A percentile compares a stretch with the other conserved stretches of the same genome.
phyloP scores from a whole-genome alignment of 1,140 invertebrate genomes.

The Drosophila takahashii region DNA sequence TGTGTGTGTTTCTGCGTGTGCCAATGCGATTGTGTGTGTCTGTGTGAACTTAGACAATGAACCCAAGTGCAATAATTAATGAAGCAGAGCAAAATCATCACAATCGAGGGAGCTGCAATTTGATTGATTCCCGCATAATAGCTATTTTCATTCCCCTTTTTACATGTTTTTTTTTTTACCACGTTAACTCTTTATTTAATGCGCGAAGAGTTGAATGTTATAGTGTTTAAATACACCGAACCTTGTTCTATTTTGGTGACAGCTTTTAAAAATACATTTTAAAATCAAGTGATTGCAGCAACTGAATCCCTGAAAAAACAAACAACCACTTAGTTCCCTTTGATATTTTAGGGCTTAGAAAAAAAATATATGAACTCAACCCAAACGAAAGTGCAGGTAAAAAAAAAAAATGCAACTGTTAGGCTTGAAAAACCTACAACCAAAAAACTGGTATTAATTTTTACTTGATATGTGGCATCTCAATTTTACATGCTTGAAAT shows the following conservation, averaged over 20 bases:
- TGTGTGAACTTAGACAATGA: conserved; percentile 38
- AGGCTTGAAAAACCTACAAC: too few species aligned
- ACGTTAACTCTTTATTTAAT: neutral
- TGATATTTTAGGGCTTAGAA: neutral
- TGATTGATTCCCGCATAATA: conserved; percentile 15
- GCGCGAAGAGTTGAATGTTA: neutral
- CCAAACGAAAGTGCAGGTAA: too few species aligned
- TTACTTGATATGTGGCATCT: too few species aligned
- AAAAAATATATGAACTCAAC: neutral
- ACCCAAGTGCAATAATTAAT: conserved; percentile 52
- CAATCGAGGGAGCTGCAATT: neutral
- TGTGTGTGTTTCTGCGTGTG: conserved; percentile 10
- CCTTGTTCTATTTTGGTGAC: too few species aligned
- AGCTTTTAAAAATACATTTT: too few species aligned
- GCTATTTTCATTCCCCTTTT: neutral
- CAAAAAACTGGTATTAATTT: too few species aligned
- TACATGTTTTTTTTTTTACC: neutral
- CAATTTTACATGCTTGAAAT: too few species aligned
- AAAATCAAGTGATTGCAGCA: too few species aligned
- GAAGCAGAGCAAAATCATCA: conserved; percentile 30
- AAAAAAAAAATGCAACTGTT: too few species aligned
- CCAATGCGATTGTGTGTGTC: neutral
- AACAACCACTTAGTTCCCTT: neutral
- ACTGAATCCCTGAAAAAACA: neutral
- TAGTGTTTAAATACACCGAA: too few species aligned